Base-by-base conservation (phyloP, 2,888 invertebrate genomes). In the Amphipyra tragopoginis region DNA sequence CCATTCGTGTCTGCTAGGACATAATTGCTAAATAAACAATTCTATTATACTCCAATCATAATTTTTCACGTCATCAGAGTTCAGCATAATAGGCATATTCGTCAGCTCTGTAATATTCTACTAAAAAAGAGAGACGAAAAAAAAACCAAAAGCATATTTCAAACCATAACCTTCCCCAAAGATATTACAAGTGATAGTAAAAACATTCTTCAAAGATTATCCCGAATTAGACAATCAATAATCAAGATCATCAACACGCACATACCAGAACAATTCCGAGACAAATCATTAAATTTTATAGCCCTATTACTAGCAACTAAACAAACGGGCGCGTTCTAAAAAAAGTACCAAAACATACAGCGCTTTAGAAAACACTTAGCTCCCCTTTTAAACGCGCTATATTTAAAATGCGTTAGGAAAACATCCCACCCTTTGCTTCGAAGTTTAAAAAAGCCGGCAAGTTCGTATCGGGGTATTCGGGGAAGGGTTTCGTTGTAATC, bases 321-420 rank as follows among this genome's bases (percentile, higher is more conserved):
- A 67, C 54, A 68, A 64, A 70, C 66, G 58, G 5, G n/a, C 29
- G 39, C 15, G 47, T 60, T 73, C 72, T 63, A 81, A 79, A 77
- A n/a, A 66, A 72, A 73, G 69, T 69, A 58, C 65, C 68, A 76
- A 79, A 86, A 86, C 85, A 86, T 67, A 75, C 72, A 75, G 54
- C 69, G 61, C 72, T 72, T 67, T 65, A 47, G 36, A 84, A 87
- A 89, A 88, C 90, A 89, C 86, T 88, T 84, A 80, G 72, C 83
- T 83, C 83, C 86, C 86, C 82, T 81, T 85, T 82, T 75, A 76
- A 72, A 36, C 67, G 73, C 42, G 82, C 82, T 90, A 90, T 85
- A 88, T 90, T 87, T 91, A 87, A 87, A 86, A 83, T 65, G 65
- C 80, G 75, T 82, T 83, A 86, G 77, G 84, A 90, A 90, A 91